Evolutionary conservation across 2,888 invertebrate species (phyloP).

Genomic region (Pseudococcus viburni): DNA sequence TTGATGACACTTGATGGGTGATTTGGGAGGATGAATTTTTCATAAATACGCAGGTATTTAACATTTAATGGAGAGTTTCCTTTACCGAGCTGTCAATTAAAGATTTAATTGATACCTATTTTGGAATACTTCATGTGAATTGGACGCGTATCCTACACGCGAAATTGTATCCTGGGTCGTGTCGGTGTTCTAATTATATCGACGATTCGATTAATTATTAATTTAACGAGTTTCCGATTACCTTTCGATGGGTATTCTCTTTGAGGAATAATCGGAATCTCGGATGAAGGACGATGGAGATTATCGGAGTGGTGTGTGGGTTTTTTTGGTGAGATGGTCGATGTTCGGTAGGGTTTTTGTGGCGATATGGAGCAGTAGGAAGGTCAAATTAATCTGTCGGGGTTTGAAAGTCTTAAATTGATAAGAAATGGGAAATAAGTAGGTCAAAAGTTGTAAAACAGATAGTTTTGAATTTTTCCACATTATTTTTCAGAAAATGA

Average conservation of each 20-base stretch:
- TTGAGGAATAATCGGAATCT: background rate
- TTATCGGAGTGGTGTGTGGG: background rate
- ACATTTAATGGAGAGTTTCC: background rate
- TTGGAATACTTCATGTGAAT: background rate
- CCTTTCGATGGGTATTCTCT: background rate
- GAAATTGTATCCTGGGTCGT: background rate
- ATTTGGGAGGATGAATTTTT: background rate
- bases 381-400: too few relatives aligned
- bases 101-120: slow-evolving; percentile 23
- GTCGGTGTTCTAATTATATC: slow-evolving; percentile 5
- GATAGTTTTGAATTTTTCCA: too few relatives aligned
- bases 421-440: too few relatives aligned
- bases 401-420: too few relatives aligned
- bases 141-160: background rate
- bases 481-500: too few relatives aligned
- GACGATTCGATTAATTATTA: background rate
- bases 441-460: too few relatives aligned
- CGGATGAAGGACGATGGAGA: background rate
- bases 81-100: slow-evolving; percentile 13
- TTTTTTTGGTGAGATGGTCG: background rate
- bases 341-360: too few relatives aligned
- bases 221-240: background rate
- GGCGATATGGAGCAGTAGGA: too few relatives aligned
- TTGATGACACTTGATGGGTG: background rate
- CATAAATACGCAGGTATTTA: background rate